Percentiles rank a stretch among this genome's conserved stretches.
These are phyloP conservation scores for Siphamia tubifer DNA, from an alignment of 2,113 vertebrate genomes.

Conservation along the genomic window DNA sequence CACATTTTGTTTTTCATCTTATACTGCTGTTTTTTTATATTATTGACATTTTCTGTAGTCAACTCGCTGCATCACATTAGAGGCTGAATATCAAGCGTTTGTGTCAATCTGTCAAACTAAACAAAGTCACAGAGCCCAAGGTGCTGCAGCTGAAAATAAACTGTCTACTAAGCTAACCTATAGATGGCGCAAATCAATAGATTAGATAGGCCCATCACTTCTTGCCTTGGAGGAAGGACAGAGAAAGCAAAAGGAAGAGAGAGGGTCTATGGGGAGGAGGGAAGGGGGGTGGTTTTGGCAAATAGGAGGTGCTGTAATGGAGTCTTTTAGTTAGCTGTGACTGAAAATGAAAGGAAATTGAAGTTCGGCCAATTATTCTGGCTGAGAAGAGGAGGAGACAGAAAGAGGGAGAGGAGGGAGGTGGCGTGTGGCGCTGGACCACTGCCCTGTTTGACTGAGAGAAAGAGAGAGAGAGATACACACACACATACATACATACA, in stretches of 20 bases:
- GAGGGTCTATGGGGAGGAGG: background rate
- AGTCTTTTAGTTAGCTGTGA: conserved; percentile 74
- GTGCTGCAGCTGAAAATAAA: conserved; percentile 20
- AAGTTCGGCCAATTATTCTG: conserved; percentile 71
- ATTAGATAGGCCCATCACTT: conserved; percentile 37
- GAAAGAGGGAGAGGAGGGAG: conserved; percentile 33
- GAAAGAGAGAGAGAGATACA: background rate
- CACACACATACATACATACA: background rate
- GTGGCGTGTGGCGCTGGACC: conserved; percentile 64
- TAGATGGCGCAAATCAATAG: conserved; percentile 51
- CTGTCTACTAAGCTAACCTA: conserved; percentile 18
- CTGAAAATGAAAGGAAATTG: conserved; percentile 75
- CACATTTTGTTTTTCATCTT: too few relatives aligned
- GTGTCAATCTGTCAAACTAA: background rate
- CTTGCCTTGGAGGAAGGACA: conserved; percentile 36
- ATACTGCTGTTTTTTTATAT: too few relatives aligned
- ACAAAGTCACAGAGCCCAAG: conserved; percentile 27
- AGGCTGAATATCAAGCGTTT: conserved; percentile 6
- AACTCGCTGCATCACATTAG: background rate
- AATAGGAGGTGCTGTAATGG: conserved; percentile 63
- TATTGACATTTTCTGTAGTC: conserved; percentile 20
- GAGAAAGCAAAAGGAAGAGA: background rate
- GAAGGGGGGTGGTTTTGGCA: conserved; percentile 49
- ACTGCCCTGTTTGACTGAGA: conserved; percentile 16
- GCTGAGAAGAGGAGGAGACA: conserved; percentile 51